Evolutionary conservation across 2,888 invertebrate species (phyloP).

Genomic region (Leptogaster cylindrica): DNA sequence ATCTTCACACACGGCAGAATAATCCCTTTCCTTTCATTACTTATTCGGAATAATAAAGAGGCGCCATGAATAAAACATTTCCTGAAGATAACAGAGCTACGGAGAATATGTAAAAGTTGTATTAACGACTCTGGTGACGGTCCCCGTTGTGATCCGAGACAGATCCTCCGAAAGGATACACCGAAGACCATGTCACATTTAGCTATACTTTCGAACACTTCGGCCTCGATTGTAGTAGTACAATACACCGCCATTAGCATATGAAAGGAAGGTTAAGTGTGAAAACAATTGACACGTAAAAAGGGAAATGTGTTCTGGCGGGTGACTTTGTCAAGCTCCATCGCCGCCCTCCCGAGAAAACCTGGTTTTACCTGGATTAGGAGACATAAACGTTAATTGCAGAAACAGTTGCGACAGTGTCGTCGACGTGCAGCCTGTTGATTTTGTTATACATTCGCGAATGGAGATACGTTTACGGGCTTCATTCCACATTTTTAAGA

Average conservation of each 20-base stretch:
- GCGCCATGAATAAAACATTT: slow-evolving; percentile 45
- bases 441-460: too few relatives aligned
- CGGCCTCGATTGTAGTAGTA: slow-evolving; percentile 34
- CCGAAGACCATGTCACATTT: too few relatives aligned
- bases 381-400: slow-evolving; percentile 37
- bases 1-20: slow-evolving; percentile 27
- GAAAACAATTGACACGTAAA: slow-evolving; percentile 47
- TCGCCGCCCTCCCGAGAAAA: too few relatives aligned
- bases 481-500: too few relatives aligned
- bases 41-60: slow-evolving; percentile 45
- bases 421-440: slow-evolving; percentile 34
- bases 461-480: too few relatives aligned
- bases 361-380: too few relatives aligned
- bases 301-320: slow-evolving; percentile 40
- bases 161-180: not conserved
- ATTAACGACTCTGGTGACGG: too few relatives aligned
- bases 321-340: slow-evolving; percentile 4
- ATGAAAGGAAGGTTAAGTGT: slow-evolving; percentile 47
- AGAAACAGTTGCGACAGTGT: slow-evolving; percentile 37
- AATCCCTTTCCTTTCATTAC: slow-evolving; percentile 46
- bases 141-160: not conserved
- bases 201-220: not conserved
- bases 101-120: slow-evolving; percentile 44
- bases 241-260: slow-evolving; percentile 46
- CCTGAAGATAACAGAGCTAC: slow-evolving; percentile 37